Evolutionary conservation across 2,888 invertebrate species (phyloP).

Genomic region (Caenorhabditis parvicauda): DNA sequence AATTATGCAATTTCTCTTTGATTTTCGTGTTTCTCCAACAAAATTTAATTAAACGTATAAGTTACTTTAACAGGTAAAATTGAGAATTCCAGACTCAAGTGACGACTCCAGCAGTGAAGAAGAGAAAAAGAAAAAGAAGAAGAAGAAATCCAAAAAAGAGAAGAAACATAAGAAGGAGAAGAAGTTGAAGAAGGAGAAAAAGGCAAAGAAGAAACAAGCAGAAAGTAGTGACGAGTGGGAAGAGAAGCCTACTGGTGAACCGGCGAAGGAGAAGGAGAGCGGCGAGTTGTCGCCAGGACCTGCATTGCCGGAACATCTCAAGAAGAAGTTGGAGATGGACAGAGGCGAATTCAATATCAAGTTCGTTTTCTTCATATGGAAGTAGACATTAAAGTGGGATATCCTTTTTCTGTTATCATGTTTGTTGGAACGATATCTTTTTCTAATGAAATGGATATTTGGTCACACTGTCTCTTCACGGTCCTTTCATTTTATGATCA

Average conservation of each 20-base stretch:
- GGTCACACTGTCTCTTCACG: background rate
- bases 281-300: background rate
- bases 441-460: no score
- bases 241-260: slow-evolving; percentile 14
- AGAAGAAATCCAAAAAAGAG: slow-evolving; percentile 28
- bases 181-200: slow-evolving; percentile 27
- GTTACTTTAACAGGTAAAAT: no score
- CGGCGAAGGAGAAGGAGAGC: background rate
- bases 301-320: slow-evolving; percentile 9
- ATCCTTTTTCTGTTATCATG: slow-evolving; percentile 2
- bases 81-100: background rate
- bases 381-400: slow-evolving; percentile 24
- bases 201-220: slow-evolving; percentile 4
- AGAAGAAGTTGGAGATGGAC: no score
- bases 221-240: slow-evolving; percentile 18
- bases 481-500: background rate
- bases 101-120: slow-evolving; percentile 28
- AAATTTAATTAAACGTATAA: no score
- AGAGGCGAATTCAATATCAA: no score
- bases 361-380: no score
- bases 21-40: no score
- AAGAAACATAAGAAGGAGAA: slow-evolving; percentile 29
- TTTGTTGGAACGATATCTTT: background rate
- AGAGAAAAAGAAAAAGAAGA: slow-evolving; percentile 34
- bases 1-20: background rate